Percentiles rank a stretch among this genome's conserved stretches.
Evolutionary conservation across 2,113 vertebrate genomes (phyloP).

Genomic region (Thalassarche chlororhynchos): DNA sequence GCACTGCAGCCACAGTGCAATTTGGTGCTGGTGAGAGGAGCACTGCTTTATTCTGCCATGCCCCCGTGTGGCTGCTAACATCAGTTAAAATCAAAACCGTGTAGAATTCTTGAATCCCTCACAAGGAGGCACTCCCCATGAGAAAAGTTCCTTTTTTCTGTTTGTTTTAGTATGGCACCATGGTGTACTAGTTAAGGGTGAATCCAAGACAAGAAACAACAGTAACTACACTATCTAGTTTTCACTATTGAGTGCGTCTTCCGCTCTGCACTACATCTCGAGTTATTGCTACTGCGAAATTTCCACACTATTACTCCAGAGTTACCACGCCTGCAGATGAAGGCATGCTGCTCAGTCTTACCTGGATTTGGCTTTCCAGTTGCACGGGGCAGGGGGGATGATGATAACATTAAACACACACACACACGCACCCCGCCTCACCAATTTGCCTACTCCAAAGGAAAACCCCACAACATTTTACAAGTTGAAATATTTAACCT

Average conservation of each 20-base stretch:
- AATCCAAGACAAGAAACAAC: neutral
- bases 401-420: neutral
- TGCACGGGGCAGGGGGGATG: neutral
- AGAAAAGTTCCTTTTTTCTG: neutral
- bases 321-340: neutral
- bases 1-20: neutral
- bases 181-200: neutral
- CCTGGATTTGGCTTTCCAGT: too few species aligned
- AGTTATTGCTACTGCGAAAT: neutral
- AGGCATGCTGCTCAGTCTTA: neutral
- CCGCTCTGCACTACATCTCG: neutral
- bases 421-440: neutral
- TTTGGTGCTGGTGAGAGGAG: neutral
- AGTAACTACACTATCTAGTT: too few species aligned
- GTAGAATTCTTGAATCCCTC: neutral
- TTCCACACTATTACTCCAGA: neutral
- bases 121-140: neutral
- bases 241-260: neutral
- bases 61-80: neutral
- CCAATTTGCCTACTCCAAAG: neutral
- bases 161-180: neutral
- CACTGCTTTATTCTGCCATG: neutral
- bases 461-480: neutral
- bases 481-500: neutral
- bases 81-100: neutral